Conservation (phyloP, 2,888 invertebrate species). For the Oligia latruncula region DNA sequence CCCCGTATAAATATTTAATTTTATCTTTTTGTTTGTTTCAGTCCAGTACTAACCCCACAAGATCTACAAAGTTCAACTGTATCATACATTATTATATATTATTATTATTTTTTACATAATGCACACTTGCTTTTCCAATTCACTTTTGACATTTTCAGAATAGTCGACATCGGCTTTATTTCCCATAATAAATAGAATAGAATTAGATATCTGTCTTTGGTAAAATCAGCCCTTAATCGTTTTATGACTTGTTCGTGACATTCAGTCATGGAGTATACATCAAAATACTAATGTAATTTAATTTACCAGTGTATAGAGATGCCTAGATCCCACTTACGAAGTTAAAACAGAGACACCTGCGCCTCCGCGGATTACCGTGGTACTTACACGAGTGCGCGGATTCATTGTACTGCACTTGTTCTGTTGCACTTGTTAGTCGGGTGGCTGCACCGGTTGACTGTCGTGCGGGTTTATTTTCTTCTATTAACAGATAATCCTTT, state of each 20-base stretch:
- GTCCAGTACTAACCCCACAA: no score
- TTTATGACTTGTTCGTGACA: neutral
- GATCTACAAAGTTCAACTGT: no score
- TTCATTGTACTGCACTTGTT: constrained; percentile 63
- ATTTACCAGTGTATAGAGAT: neutral
- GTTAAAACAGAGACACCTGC: constrained; percentile 46
- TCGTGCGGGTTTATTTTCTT: neutral
- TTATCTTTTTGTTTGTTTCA: no score
- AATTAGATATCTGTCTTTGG: no score
- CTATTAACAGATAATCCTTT: neutral
- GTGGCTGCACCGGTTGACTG: constrained; percentile 4
- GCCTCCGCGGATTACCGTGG: constrained; percentile 26
- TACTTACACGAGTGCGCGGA: constrained; percentile 28
- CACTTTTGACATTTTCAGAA: no score
- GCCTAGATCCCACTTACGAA: neutral
- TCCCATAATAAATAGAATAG: no score
- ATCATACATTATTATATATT: no score
- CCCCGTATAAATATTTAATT: no score
- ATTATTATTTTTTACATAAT: no score
- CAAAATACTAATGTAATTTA: neutral
- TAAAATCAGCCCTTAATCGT: neutral
- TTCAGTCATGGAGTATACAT: neutral
- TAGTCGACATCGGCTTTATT: no score
- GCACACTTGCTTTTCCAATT: no score
- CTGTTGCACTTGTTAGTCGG: constrained; percentile 19